These are phyloP conservation scores for Nymphalis urticae DNA, from an alignment of 2,888 invertebrate species.

Conservation along the genomic window DNA sequence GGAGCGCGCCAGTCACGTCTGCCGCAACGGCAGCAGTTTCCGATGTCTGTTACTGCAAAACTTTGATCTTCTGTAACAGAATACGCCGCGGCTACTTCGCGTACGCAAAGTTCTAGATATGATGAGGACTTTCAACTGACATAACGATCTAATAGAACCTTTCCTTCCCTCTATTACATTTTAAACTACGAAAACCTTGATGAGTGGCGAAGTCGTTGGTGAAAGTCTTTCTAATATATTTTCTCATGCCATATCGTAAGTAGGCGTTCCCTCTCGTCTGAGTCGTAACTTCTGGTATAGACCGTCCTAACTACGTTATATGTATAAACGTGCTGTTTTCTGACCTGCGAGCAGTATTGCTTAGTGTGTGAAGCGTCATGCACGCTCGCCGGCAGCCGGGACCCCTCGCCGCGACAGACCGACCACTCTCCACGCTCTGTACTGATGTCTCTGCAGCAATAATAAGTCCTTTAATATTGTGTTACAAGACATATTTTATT, in stretches of 20 bases:
- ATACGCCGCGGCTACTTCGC: slow-evolving; percentile 40
- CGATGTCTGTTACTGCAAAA: slow-evolving; percentile 98
- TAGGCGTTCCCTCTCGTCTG: not conserved
- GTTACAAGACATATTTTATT: too few species aligned
- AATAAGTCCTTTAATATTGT: too few species aligned
- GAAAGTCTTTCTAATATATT: not conserved
- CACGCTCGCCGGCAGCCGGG: slow-evolving; percentile 86
- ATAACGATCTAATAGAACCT: not conserved
- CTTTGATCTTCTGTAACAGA: slow-evolving; percentile 91
- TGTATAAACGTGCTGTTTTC: slow-evolving; percentile 8
- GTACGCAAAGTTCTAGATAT: slow-evolving; percentile 21
- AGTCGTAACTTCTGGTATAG: not conserved
- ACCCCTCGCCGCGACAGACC: slow-evolving; percentile 72
- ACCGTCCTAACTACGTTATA: not conserved
- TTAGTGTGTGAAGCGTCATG: slow-evolving; percentile 94
- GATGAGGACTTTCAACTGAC: slow-evolving; percentile 13
- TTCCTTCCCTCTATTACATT: not conserved
- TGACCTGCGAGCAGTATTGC: slow-evolving; percentile 88
- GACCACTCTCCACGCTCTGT: slow-evolving; percentile 90
- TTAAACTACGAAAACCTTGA: slow-evolving; percentile 6
- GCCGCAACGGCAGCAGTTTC: slow-evolving; percentile 97
- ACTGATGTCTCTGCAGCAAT: slow-evolving; percentile 92
- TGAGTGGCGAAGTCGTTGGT: not conserved
- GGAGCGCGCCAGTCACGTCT: slow-evolving; percentile 92
- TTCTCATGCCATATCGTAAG: not conserved